Evolutionary conservation across 2,113 vertebrate genomes (phyloP), one percentile per base, ranked within the genome.

Genomic region (Dunckerocampus dactyliophorus): DNA sequence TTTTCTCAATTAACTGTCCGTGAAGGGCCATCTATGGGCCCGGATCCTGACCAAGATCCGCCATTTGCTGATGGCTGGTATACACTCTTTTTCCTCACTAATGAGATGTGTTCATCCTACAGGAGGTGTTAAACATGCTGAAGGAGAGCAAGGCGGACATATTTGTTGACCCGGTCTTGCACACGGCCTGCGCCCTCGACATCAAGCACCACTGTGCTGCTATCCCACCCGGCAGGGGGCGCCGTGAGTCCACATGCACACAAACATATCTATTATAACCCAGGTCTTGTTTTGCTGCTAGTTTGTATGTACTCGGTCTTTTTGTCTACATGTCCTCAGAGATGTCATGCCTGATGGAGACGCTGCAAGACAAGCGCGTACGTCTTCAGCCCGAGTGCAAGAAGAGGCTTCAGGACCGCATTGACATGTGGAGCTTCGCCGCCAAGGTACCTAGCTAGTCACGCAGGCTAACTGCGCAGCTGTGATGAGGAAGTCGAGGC

Each of bases 111-210:
- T 17, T 12, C 9, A 13, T 22, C 20, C 28, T 63, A 3, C 66
- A 99, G 97, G 97, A 98, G 79, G 95, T 98, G 69, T 82, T 99
- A 55, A 99, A 99, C 87, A 96, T 99, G 91, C 79, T 99, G 81
- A 98, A 98, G 77, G 97, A 98, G 76, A 98, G 97, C 69, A 99
- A 99, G 77, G 97, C 97, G 0, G 97, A 99, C 79, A 98, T 99
- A 72, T 99, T 97, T 19, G 96, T 98, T 20, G 97, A 99, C 74
- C 97, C 97, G 0, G 96, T 99, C 59, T 94, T 99, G 21, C 97
- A 98, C 76, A 98, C 97, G 0, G 97, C 97, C 34, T 99, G 96
- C 63, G 95, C 95, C 22, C 91, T 99, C 8, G 97, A 99, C 87
- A 93, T 99, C 75, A 99, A 98, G 64, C 97, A 99, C 79, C 95